phyloP scores from a whole-genome alignment of 2,888 invertebrate genomes.

The Diogma glabrata region DNA sequence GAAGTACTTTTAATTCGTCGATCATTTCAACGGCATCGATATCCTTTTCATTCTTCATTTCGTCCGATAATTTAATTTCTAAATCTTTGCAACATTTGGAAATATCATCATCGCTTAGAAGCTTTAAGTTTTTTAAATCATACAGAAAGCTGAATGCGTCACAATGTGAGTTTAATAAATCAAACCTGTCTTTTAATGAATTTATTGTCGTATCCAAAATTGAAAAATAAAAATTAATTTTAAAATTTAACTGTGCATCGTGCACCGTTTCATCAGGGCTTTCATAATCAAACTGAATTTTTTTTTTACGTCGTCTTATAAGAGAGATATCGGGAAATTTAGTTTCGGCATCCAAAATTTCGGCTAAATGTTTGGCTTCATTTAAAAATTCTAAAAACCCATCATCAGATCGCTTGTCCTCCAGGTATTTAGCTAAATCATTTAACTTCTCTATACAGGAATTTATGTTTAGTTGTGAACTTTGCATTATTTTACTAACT shows the following conservation, averaged over 20 bases:
- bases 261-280: no score
- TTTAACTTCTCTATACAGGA: not conserved
- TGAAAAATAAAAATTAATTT: not conserved
- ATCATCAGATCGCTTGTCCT: constrained; percentile 5
- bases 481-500: constrained; percentile 5
- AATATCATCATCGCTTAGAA: no score
- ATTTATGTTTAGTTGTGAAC: not conserved
- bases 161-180: constrained; percentile 3
- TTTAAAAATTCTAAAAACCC: not conserved
- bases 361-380: constrained; percentile 5
- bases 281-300: constrained; percentile 5
- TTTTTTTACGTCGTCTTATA: not conserved
- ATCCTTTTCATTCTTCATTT: no score
- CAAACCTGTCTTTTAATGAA: constrained; percentile 3
- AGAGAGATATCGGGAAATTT: not conserved
- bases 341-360: constrained; percentile 8
- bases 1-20: not conserved
- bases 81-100: no score
- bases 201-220: not conserved
- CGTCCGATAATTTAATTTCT: no score
- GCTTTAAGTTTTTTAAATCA: not conserved
- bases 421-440: not conserved
- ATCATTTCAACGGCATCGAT: not conserved
- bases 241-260: no score
- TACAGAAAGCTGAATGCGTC: constrained; percentile 1